Base-by-base conservation (phyloP, 2,113 vertebrate species). In the Seriola dumerili region DNA sequence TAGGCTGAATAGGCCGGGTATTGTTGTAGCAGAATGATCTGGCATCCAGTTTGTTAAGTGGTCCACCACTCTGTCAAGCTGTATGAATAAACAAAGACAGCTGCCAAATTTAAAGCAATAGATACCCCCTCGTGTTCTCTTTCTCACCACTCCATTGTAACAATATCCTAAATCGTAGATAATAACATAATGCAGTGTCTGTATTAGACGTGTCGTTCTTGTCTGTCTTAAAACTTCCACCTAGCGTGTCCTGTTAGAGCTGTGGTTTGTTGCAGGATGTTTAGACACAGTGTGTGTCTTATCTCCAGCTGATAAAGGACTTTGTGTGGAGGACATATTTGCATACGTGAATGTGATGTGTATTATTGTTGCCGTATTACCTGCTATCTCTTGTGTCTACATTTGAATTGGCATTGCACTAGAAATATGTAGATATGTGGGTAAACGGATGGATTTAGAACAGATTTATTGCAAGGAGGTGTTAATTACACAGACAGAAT, bases 11-110 rank as follows among this genome's bases (percentile, higher is more conserved):
- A 82, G 79, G 46, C 81, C 23, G 8, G 1, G 65, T 55, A 70
- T 91, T 91, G 79, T 89, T 75, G 75, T 2, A 54, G 65, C 69
- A 63, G 69, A 83, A 79, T 73, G 77, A 57, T 68, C 81, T 42
- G 44, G 54, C 78, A 71, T 80, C 76, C 76, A 38, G 42, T 81
- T 80, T 69, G 55, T 80, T 36, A 80, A 50, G 50, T 70, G 64
- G 63, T 80, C 55, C n/a, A n/a, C 42, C 21, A 48, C 69, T 78
- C 61, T 76, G 68, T 63, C 34, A 19, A 65, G 36, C 64, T 62
- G 72, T 21, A 79, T 54, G 17, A 76, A 71, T 72, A 63, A 68
- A 63, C 67, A 58, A 50, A 59, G 42, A 23, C 34, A 57, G 61
- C 72, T 78, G 69, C 67, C 75, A 83, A 50, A 72, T 74, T 62